phyloP scores from a whole-genome alignment of 2,113 vertebrate genomes.

The Leiothrix lutea region DNA sequence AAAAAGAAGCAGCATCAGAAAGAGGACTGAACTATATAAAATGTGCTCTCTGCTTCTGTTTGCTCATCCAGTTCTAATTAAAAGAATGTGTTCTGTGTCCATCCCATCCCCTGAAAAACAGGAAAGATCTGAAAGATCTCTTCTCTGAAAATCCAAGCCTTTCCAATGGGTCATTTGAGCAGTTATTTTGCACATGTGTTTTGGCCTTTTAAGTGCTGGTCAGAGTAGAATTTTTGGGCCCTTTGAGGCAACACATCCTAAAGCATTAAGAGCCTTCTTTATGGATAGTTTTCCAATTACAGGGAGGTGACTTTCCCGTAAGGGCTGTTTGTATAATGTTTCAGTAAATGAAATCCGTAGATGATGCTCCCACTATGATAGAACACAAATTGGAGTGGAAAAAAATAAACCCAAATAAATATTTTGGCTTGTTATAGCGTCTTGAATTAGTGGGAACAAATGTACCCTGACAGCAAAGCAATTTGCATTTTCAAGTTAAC shows the following conservation, averaged over 20 bases:
- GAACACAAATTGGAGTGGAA: slow-evolving; percentile 16
- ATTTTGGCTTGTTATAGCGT: slow-evolving; percentile 34
- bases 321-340: slow-evolving; percentile 30
- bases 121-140: neutral
- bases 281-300: neutral
- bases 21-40: neutral
- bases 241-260: neutral
- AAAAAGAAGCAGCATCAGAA: neutral
- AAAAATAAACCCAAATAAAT: neutral
- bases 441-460: slow-evolving; percentile 44
- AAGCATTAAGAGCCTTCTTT: neutral
- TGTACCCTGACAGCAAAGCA: slow-evolving; percentile 27
- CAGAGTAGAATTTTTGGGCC: neutral
- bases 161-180: neutral
- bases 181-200: neutral
- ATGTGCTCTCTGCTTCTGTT: neutral
- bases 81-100: neutral
- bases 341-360: slow-evolving; percentile 9
- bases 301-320: slow-evolving; percentile 17
- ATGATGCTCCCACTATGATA: slow-evolving; percentile 7
- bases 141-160: neutral
- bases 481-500: slow-evolving; percentile 40
- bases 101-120: neutral
- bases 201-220: neutral
- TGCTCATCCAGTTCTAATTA: neutral